phyloP scores from a whole-genome alignment of 2,797 vertebrate species.

The Zalophus californianus region DNA sequence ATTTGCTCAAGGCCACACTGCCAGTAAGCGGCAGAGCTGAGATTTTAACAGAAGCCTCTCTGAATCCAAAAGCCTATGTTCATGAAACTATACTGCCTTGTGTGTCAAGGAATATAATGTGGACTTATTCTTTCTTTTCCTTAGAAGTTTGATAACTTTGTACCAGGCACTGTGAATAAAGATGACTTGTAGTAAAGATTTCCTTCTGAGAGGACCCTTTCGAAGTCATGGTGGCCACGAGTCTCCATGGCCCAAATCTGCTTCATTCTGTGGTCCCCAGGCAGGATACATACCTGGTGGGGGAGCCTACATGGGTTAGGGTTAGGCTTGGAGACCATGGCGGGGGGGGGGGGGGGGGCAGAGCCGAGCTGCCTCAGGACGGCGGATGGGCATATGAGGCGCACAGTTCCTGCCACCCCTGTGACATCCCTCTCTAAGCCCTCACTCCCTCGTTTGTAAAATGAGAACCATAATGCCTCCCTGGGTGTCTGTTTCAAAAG shows the following conservation, averaged over 20 bases:
- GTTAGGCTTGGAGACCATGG: neutral
- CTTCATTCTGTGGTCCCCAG: neutral
- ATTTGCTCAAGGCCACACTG: neutral
- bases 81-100: neutral
- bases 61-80: neutral
- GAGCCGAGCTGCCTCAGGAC: neutral
- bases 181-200: neutral
- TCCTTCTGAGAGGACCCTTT: neutral
- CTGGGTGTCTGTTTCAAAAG: neutral
- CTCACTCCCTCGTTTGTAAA: neutral
- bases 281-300: too few relatives aligned
- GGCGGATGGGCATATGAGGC: neutral
- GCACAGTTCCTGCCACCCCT: neutral
- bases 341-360: neutral
- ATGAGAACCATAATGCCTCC: neutral
- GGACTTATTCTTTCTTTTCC: neutral
- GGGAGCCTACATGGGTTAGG: rapidly evolving
- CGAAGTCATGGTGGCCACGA: too few relatives aligned
- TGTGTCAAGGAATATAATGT: neutral
- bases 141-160: neutral
- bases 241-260: neutral
- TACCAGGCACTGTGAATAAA: neutral
- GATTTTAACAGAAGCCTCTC: neutral
- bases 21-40: neutral
- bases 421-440: neutral